phyloP scores from a whole-genome alignment of 1,140 invertebrate species.

The Pseudomyrmex cubaensis region DNA sequence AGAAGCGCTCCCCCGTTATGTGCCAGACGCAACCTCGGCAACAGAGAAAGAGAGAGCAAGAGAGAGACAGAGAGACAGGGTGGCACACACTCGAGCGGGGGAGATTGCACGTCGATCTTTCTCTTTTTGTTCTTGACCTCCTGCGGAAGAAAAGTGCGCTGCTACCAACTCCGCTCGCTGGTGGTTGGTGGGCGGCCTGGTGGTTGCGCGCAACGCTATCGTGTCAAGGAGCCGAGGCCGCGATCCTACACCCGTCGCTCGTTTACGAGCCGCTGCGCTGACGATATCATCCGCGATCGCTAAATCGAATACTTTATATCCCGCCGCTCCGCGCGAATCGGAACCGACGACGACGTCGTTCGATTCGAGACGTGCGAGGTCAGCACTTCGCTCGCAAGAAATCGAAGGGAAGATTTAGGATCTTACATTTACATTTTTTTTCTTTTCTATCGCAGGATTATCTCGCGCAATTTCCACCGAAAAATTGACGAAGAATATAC shows the following conservation, averaged over 20 bases:
- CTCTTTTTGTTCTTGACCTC: slow-evolving; percentile 53
- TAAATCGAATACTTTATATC: not conserved
- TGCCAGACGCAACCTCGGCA: not conserved
- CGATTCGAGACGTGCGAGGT: no score
- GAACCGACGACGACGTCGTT: no score
- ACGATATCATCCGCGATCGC: not conserved
- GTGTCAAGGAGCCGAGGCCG: slow-evolving; percentile 68
- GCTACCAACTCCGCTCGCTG: slow-evolving; percentile 34
- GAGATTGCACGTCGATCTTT: slow-evolving; percentile 25
- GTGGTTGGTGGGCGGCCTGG: slow-evolving; percentile 63
- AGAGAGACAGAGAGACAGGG: no score
- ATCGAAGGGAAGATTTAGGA: no score
- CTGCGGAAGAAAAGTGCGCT: slow-evolving; percentile 47
- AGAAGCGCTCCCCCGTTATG: not conserved
- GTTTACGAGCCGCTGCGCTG: slow-evolving; percentile 41
- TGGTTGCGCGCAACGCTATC: slow-evolving; percentile 47
- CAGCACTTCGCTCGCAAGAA: no score
- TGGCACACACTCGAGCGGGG: not conserved
- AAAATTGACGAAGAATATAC: slow-evolving; percentile 6
- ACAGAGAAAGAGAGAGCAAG: not conserved
- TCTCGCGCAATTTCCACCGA: not conserved
- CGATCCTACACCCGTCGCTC: slow-evolving; percentile 21
- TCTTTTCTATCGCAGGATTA: not conserved
- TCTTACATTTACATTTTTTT: not conserved
- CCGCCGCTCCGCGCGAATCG: no score